Conservation (phyloP, 2,113 vertebrate genomes). For the Cyphomyrus discorhynchus region DNA sequence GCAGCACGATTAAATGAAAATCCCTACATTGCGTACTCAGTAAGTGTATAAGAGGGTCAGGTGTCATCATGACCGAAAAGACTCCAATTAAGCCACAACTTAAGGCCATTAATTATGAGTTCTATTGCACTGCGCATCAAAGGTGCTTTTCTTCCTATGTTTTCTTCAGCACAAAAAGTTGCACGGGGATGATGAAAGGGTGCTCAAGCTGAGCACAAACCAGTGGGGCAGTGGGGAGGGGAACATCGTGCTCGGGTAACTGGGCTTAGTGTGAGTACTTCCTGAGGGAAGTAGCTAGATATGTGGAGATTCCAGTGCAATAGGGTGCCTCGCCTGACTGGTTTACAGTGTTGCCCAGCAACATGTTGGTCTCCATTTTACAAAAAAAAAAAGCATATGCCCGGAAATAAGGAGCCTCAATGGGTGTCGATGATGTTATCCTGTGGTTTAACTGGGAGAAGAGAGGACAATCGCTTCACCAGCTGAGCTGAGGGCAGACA, state of each 20-base stretch:
- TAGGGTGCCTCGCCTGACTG: not conserved
- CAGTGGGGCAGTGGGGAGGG: not conserved
- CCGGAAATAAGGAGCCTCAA: not conserved
- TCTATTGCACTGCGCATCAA: not conserved
- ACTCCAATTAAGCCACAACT: not conserved
- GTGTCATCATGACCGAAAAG: not conserved
- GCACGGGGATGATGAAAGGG: not conserved
- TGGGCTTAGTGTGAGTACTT: not conserved
- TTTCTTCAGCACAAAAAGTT: not conserved
- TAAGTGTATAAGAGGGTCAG: not conserved
- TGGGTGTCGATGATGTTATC: not conserved
- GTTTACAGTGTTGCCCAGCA: not conserved
- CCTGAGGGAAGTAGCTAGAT: not conserved
- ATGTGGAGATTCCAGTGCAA: not conserved
- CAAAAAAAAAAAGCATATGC: not conserved
- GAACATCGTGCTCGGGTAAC: not conserved
- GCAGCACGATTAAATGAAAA: not conserved
- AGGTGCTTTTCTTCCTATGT: not conserved
- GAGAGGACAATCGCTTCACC: not conserved
- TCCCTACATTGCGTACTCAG: not conserved
- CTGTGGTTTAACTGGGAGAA: not conserved
- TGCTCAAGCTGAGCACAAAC: not conserved
- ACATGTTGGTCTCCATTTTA: not conserved
- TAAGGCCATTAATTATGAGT: not conserved
- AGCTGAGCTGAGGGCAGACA: not conserved